These are phyloP conservation scores for Lepidocyrtinus sp. DNA, from an alignment of 2,888 invertebrate genomes.

Conservation along the genomic window DNA sequence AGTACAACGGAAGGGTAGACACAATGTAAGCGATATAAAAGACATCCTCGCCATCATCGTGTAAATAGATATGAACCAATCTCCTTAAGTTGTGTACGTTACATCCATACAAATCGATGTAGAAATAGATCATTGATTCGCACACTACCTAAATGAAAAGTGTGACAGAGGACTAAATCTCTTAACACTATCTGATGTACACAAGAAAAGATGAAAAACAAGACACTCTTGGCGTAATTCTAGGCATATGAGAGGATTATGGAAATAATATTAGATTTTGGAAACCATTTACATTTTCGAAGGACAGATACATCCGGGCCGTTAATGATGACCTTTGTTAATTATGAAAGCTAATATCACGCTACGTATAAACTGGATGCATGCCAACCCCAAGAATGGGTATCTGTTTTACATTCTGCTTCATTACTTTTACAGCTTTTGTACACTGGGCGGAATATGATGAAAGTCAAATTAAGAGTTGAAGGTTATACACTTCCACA, in stretches of 20 bases:
- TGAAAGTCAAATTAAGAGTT: too few species aligned
- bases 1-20: neutral
- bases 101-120: neutral
- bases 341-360: too few species aligned
- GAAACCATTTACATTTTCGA: neutral
- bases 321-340: too few species aligned
- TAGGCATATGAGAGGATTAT: neutral
- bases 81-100: neutral
- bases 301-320: neutral
- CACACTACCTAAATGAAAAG: too few species aligned
- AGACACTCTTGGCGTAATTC: neutral
- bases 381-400: too few species aligned
- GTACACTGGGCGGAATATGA: too few species aligned
- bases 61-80: neutral
- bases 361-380: too few species aligned
- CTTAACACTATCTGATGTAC: neutral
- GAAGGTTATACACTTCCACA: too few species aligned
- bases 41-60: neutral
- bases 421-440: too few species aligned
- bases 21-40: neutral
- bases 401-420: too few species aligned
- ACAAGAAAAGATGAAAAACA: neutral
- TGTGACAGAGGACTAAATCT: too few species aligned
- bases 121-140: neutral
- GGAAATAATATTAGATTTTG: neutral